Evolutionary conservation across 2,888 invertebrate genomes (phyloP).

Genomic region (Tiliacea aurago): DNA sequence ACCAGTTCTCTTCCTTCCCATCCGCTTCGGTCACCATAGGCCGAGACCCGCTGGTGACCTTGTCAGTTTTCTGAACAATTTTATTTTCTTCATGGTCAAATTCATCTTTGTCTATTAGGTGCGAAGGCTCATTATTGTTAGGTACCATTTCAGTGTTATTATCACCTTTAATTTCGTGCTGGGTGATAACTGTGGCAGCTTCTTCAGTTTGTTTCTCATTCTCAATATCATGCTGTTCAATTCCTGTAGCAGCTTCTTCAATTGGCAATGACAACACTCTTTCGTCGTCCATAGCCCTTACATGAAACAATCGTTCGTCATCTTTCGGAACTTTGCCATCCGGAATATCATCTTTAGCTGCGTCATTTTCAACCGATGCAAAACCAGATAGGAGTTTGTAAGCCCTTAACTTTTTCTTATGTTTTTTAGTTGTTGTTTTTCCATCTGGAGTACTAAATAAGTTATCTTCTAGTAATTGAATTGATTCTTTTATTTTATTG

Average conservation of each 20-base stretch:
- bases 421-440: neutral
- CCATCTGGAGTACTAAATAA: neutral
- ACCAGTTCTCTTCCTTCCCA: conserved; percentile 15
- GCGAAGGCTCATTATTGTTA: too few relatives aligned
- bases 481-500: neutral
- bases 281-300: neutral
- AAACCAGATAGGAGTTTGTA: conserved; percentile 1
- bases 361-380: conserved; percentile 51
- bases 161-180: neutral
- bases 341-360: accelerated
- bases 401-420: neutral
- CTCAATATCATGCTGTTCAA: neutral
- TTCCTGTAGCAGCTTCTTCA: neutral
- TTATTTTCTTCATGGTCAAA: conserved; percentile 70
- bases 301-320: neutral
- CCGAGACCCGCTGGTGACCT: conserved; percentile 64
- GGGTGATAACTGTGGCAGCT: too few relatives aligned
- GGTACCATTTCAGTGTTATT: neutral
- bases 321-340: neutral
- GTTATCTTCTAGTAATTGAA: neutral
- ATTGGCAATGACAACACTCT: too few relatives aligned
- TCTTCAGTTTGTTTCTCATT: neutral
- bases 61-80: conserved; percentile 58
- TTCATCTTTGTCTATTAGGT: conserved; percentile 44
- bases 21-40: conserved; percentile 42